Percentiles rank a stretch among this genome's conserved stretches.
These are phyloP conservation scores for Hydrotaea diabolus DNA, from an alignment of 2,888 invertebrate species.

Conservation along the genomic window DNA sequence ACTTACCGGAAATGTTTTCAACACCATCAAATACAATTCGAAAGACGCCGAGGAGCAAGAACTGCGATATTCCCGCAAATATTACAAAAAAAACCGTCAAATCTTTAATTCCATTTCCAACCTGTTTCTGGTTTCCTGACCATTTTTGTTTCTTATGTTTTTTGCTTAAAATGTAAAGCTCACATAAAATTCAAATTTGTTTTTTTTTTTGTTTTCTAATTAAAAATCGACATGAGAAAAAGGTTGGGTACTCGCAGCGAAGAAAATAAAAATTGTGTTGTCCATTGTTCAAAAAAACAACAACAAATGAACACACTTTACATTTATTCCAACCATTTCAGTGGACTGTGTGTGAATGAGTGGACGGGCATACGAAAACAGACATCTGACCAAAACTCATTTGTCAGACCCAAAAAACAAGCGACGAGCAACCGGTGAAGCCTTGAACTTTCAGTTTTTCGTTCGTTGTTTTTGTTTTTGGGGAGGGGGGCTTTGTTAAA, in stretches of 20 bases:
- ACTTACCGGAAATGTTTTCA: too few relatives aligned
- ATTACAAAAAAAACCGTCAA: too few relatives aligned
- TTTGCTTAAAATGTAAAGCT: background rate
- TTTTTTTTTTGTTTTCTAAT: background rate
- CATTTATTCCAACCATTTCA: background rate
- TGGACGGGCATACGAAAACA: background rate
- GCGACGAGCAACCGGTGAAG: constrained; percentile 22
- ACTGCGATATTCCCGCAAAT: too few relatives aligned
- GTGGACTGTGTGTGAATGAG: background rate
- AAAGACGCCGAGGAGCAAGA: too few relatives aligned
- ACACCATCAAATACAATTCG: background rate
- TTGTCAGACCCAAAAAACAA: constrained; percentile 8
- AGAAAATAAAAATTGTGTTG: background rate
- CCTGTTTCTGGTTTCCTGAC: too few relatives aligned
- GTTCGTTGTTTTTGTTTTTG: too few relatives aligned
- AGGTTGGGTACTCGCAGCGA: background rate
- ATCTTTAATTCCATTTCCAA: too few relatives aligned
- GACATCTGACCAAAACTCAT: constrained; percentile 35
- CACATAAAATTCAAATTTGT: background rate
- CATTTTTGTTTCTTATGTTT: too few relatives aligned
- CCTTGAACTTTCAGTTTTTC: constrained; percentile 22
- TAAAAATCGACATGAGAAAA: background rate
- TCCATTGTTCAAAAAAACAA: background rate
- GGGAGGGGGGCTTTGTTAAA: too few relatives aligned
- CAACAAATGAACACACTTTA: too few relatives aligned